phyloP scores from a whole-genome alignment of 2,113 vertebrate genomes.

The Clarias batrachus region DNA sequence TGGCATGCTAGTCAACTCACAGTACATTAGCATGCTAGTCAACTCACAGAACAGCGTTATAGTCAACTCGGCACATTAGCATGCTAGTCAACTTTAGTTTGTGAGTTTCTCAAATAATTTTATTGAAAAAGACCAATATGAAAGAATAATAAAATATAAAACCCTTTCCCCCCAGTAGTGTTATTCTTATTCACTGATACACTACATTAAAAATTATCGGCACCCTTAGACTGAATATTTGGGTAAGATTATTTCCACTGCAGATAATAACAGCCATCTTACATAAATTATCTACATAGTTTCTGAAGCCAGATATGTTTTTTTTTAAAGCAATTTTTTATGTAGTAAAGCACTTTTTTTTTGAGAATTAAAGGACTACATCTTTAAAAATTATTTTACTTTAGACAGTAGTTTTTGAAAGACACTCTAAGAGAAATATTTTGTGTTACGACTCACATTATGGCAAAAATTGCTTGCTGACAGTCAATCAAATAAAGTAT shows the following conservation, averaged over 20 bases:
- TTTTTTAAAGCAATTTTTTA: background rate
- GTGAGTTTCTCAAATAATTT: background rate
- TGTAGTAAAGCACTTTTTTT: background rate
- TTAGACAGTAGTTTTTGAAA: background rate
- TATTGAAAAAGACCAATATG: background rate
- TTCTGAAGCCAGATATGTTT: background rate
- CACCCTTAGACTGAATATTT: background rate
- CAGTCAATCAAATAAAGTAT: slow-evolving; percentile 20
- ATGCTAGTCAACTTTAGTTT: slow-evolving; percentile 7
- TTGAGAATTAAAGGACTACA: no score
- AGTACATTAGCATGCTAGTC: background rate
- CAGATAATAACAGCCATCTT: background rate
- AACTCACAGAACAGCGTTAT: background rate
- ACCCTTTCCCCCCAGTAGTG: background rate
- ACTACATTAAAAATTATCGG: background rate
- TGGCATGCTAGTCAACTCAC: no score
- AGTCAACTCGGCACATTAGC: background rate
- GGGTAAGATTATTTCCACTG: background rate
- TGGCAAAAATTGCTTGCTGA: slow-evolving; percentile 16
- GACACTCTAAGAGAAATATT: background rate
- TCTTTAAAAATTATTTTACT: no score
- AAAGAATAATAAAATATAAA: background rate
- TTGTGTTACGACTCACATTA: background rate
- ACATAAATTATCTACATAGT: background rate
- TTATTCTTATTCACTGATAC: background rate